Percentiles rank a stretch among this genome's conserved stretches.
phyloP scores from a whole-genome alignment of 2,888 invertebrate species.

The Brachynemurus nebulosus region DNA sequence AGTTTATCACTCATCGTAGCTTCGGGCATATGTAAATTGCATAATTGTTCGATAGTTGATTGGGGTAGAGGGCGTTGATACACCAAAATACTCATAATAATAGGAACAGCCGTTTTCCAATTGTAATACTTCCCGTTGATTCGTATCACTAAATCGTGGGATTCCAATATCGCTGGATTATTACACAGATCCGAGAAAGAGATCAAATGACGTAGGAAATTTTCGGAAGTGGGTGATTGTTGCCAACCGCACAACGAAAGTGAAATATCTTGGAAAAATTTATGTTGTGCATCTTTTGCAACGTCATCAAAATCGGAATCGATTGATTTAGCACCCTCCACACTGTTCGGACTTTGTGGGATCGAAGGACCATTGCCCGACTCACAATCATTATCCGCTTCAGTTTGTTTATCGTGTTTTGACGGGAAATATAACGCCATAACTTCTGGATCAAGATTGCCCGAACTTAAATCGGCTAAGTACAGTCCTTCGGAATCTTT shows the following conservation, averaged over 20 bases:
- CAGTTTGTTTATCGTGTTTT: constrained; percentile 23
- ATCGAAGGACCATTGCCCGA: constrained; percentile 93
- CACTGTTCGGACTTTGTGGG: constrained; percentile 84
- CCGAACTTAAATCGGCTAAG: constrained; percentile 79
- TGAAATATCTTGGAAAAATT: constrained; percentile 44
- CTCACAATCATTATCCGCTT: constrained; percentile 73
- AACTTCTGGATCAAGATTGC: constrained; percentile 84
- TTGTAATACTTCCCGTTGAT: constrained; percentile 80
- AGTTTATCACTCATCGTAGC: constrained; percentile 15
- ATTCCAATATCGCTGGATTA: constrained; percentile 60
- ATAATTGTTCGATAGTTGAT: constrained; percentile 30
- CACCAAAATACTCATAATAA: constrained; percentile 73
- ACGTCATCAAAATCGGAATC: constrained; percentile 76
- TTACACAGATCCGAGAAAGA: constrained; percentile 48
- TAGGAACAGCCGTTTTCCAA: constrained; percentile 83
- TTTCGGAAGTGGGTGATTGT: constrained; percentile 35
- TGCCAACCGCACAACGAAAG: constrained; percentile 65
- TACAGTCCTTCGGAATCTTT: constrained; percentile 70
- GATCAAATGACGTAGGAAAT: constrained; percentile 40
- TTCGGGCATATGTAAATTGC: constrained; percentile 28
- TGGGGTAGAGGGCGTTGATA: constrained; percentile 76
- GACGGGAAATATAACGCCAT: constrained; percentile 72
- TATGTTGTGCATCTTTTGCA: constrained; percentile 23
- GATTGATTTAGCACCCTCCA: constrained; percentile 66
- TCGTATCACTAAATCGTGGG: constrained; percentile 72